Conservation (phyloP, 2,888 invertebrate species). For the Helleia helle region DNA sequence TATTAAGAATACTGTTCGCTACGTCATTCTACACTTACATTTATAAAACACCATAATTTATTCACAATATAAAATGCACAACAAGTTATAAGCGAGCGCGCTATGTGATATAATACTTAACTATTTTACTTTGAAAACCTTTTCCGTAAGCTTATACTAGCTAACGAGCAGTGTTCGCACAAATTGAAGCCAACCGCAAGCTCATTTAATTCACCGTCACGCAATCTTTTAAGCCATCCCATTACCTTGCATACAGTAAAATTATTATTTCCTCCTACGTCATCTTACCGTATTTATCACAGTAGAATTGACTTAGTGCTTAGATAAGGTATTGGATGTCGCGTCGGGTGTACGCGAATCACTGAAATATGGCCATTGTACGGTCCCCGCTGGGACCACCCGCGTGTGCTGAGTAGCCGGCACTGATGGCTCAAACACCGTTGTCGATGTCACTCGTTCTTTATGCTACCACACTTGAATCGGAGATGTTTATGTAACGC, state of each 20-base stretch:
- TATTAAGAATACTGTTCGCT: too few species aligned
- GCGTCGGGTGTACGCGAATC: conserved; percentile 56
- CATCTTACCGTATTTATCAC: conserved; percentile 21
- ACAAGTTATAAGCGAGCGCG: neutral
- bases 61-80: too few species aligned
- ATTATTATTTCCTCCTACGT: conserved; percentile 29
- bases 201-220: conserved; percentile 50
- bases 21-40: too few species aligned
- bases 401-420: conserved; percentile 36
- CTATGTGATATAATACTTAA: conserved; percentile 9
- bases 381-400: conserved; percentile 66
- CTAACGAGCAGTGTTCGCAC: conserved; percentile 45
- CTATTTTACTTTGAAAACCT: conserved; percentile 29
- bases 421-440: conserved; percentile 21
- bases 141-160: conserved; percentile 33
- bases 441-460: conserved; percentile 25
- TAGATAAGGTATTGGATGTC: conserved; percentile 49
- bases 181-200: conserved; percentile 57
- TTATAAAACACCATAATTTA: too few species aligned
- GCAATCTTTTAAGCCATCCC: conserved; percentile 34
- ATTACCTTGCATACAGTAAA: conserved; percentile 27
- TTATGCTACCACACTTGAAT: conserved; percentile 17
- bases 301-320: conserved; percentile 43
- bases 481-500: conserved; percentile 11
- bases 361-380: conserved; percentile 63